phyloP scores from a whole-genome alignment of 2,888 invertebrate species.

The Ichneumoninae sp. region DNA sequence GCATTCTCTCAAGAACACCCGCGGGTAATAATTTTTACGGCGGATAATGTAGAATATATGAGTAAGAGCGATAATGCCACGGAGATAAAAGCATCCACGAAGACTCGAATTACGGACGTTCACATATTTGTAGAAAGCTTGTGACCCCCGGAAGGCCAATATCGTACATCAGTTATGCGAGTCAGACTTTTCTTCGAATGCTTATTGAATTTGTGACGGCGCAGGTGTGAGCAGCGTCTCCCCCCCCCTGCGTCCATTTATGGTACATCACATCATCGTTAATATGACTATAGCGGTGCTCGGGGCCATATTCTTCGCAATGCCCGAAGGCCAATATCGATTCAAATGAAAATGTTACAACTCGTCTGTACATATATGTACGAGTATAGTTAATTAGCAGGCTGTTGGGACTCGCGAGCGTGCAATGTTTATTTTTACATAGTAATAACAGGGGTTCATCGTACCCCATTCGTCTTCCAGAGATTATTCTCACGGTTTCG shows the following conservation, averaged over 20 bases:
- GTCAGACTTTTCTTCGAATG: constrained; percentile 55
- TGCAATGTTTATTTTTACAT: no score
- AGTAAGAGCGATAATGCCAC: background rate
- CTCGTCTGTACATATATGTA: background rate
- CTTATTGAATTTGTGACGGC: constrained; percentile 61
- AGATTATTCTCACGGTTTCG: no score
- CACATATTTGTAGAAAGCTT: constrained; percentile 66
- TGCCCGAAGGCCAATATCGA: background rate
- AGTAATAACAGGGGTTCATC: no score
- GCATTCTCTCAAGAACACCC: constrained; percentile 40
- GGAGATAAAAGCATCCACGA: constrained; percentile 33
- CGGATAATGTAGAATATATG: background rate
- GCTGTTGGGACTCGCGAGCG: no score
- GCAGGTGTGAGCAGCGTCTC: constrained; percentile 58
- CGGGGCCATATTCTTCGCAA: background rate
- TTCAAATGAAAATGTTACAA: background rate
- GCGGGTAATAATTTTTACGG: background rate
- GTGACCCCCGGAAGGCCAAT: constrained; percentile 20
- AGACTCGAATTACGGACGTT: constrained; percentile 57
- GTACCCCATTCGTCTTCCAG: no score
- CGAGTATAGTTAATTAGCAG: no score
- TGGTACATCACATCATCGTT: constrained; percentile 19
- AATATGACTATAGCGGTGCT: background rate
- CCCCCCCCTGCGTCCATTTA: constrained; percentile 19
- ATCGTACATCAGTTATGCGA: background rate